Evolutionary conservation across 2,797 vertebrate genomes (phyloP).

Genomic region (Eidolon dupreanum): DNA sequence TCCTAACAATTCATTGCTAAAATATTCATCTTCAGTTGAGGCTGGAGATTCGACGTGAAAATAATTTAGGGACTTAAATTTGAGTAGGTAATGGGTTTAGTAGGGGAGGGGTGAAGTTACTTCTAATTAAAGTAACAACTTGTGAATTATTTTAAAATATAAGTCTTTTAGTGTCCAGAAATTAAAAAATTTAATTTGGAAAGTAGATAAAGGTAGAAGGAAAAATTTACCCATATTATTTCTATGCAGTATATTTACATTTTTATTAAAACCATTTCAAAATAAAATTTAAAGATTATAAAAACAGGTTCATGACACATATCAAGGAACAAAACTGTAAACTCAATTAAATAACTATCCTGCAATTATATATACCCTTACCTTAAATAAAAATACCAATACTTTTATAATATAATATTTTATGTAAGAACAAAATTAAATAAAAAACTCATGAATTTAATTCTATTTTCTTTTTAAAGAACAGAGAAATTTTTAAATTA

Average conservation of each 20-base stretch:
- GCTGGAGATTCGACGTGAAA: background rate
- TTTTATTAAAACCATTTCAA: background rate
- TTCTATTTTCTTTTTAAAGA: constrained; percentile 31
- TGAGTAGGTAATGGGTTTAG: background rate
- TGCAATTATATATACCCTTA: background rate
- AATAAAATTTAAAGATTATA: background rate
- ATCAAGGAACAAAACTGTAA: background rate
- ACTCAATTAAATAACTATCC: background rate
- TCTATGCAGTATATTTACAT: background rate
- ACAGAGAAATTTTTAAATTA: background rate
- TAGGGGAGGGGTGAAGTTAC: background rate
- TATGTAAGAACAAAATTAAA: background rate
- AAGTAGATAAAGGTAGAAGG: background rate
- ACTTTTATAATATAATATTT: background rate
- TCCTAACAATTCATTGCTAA: background rate
- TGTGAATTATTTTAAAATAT: background rate
- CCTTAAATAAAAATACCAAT: background rate
- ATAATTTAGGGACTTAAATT: background rate
- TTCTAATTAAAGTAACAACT: background rate
- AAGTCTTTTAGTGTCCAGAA: background rate
- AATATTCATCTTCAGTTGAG: background rate
- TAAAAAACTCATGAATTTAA: background rate
- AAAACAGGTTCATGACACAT: background rate
- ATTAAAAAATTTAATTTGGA: constrained; percentile 21
- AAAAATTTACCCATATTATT: background rate